These are phyloP conservation scores for Aegotheles bennettii DNA, from an alignment of 2,113 vertebrate species.

Conservation along the genomic window DNA sequence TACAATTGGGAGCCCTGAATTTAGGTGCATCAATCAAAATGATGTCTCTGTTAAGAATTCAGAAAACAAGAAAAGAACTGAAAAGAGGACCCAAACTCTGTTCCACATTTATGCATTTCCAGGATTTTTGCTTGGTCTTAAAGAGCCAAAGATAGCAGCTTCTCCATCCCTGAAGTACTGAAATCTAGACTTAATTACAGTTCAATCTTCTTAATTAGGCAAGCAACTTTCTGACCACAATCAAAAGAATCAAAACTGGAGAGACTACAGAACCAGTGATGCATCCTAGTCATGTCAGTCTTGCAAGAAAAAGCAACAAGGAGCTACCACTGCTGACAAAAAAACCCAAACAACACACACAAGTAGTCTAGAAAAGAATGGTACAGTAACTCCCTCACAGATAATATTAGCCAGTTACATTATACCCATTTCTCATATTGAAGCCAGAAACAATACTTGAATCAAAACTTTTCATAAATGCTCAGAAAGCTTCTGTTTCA, in stretches of 20 bases:
- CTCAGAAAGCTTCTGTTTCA: background rate
- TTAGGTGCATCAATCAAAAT: background rate
- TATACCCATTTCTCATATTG: background rate
- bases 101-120: background rate
- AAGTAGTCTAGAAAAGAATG: background rate
- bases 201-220: background rate
- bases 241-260: background rate
- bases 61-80: background rate
- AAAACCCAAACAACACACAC: background rate
- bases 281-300: background rate
- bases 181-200: background rate
- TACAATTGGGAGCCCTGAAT: background rate
- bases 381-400: background rate
- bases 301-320: background rate
- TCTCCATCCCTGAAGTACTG: background rate
- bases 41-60: background rate
- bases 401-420: background rate
- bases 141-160: background rate
- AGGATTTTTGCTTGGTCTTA: background rate
- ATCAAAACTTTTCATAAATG: background rate
- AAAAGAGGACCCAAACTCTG: background rate
- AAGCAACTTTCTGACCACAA: background rate
- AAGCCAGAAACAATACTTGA: background rate
- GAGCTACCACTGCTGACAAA: rapidly evolving
- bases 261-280: background rate